Evolutionary conservation across 2,888 invertebrate genomes (phyloP), one percentile per base, ranked within the genome.

Genomic region (Pseudococcus viburni): DNA sequence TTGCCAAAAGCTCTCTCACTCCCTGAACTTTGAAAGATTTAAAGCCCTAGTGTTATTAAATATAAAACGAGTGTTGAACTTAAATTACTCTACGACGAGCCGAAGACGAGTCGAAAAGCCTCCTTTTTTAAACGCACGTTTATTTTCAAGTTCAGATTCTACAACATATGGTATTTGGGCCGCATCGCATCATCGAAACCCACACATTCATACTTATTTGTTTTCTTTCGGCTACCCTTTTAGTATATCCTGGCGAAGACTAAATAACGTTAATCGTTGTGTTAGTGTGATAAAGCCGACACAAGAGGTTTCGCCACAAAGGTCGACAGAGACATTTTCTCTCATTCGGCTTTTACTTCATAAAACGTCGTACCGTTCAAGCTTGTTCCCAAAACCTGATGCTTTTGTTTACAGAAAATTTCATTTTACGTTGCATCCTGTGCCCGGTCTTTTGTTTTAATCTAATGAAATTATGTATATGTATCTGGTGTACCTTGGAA

Each of bases 41-140:
- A 51, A 51, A 15, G 12, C 51, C 51, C 5, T 46, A 17, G 51
- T 77, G 26, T 77, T 15, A 26, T 3, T n/a, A 77, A 22, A 39
- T 22, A 39, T 77, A 77, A 39, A 77, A 77, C 77, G 39, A 77
- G 39, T 15, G 77, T 77, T 77, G 77, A 77, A 77, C 77, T 77
- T 33, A 17, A 2, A 33, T 77, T 77, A 26, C 17, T 77, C 26
- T 33, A 33, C 26, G 26, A 33, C 26, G 46, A 15, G 51, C 1
- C 51, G 77, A 77, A 26, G 26, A 33, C 26, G 46, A 15, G 51
- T 11, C 51, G 77, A 77, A 26, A 77, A 77, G 77, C 33, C 39
- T 77, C 22, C 0, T 77, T 51, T 51, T 51, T 11, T 0, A 39
- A 39, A 77, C 19, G 39, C 77, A 39, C 5, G 26, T 33, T 39